phyloP scores from a whole-genome alignment of 2,888 invertebrate species.

The Dynastes hyllus region DNA sequence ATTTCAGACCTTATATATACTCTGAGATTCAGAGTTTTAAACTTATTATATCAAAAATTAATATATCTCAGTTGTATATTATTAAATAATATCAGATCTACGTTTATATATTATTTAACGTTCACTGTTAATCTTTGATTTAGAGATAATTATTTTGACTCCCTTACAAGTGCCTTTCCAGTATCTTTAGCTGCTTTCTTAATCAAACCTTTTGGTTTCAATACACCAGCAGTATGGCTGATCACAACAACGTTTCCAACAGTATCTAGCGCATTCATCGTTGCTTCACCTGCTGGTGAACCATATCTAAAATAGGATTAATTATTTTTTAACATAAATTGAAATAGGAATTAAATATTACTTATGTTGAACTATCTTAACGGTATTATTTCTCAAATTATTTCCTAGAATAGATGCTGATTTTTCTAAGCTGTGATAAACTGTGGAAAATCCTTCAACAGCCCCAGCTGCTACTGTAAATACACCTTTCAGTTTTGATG shows the following conservation, averaged over 20 bases:
- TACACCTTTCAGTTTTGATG: slow-evolving; percentile 75
- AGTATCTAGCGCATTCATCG: slow-evolving; percentile 79
- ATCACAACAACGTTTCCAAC: slow-evolving; percentile 81
- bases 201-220: slow-evolving; percentile 80
- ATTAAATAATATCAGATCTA: too few relatives aligned
- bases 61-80: too few relatives aligned
- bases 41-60: too few relatives aligned
- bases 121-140: too few relatives aligned
- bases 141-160: slow-evolving; percentile 52
- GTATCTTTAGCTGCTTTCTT: slow-evolving; percentile 78
- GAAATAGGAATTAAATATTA: slow-evolving; percentile 63
- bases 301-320: slow-evolving; percentile 76
- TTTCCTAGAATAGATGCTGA: slow-evolving; percentile 80
- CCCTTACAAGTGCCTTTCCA: slow-evolving; percentile 74
- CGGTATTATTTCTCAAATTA: slow-evolving; percentile 81
- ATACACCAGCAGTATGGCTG: slow-evolving; percentile 77
- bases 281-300: slow-evolving; percentile 77
- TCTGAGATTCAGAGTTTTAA: too few relatives aligned
- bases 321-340: too few relatives aligned
- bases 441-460: slow-evolving; percentile 80
- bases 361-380: slow-evolving; percentile 83
- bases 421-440: slow-evolving; percentile 81
- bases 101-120: too few relatives aligned
- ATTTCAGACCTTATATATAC: too few relatives aligned
- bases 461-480: slow-evolving; percentile 82